Conservation (phyloP, 2,797 vertebrate genomes). For the Urophycis tenuis region DNA sequence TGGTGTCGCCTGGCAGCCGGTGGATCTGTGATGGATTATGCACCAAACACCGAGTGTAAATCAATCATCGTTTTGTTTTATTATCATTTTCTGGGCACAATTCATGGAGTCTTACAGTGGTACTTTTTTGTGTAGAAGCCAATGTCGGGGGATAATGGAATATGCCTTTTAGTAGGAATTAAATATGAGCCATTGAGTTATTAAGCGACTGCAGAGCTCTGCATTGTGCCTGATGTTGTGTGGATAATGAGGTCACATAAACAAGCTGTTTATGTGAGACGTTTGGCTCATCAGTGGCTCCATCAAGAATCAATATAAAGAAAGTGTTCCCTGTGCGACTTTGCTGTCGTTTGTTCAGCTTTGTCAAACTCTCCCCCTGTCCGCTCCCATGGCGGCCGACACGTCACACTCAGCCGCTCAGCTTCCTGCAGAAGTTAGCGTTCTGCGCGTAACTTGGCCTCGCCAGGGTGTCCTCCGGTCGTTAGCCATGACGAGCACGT, state of each 20-base stretch:
- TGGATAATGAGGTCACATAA: constrained; percentile 17
- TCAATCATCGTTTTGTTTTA: constrained; percentile 1
- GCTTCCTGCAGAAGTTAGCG: constrained; percentile 8
- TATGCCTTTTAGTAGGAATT: neutral
- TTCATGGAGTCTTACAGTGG: neutral
- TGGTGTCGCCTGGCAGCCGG: neutral
- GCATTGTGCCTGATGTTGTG: neutral
- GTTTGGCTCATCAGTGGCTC: neutral
- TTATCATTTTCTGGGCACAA: neutral
- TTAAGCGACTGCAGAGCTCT: neutral
- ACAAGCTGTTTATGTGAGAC: neutral
- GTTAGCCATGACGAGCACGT: constrained; percentile 45
- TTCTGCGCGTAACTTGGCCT: too few relatives aligned
- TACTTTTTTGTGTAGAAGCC: neutral
- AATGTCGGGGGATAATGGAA: constrained; percentile 1
- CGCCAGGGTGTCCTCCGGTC: too few relatives aligned
- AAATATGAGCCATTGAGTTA: neutral
- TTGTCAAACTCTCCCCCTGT: neutral
- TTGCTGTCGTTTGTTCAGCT: neutral
- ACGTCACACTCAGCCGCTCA: neutral
- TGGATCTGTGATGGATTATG: constrained; percentile 1
- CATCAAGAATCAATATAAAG: constrained; percentile 14
- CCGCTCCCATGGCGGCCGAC: too few relatives aligned
- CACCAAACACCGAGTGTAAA: neutral
- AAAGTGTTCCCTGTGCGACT: neutral